Conservation (phyloP, 2,888 invertebrate species). For the Achlya flavicornis region DNA sequence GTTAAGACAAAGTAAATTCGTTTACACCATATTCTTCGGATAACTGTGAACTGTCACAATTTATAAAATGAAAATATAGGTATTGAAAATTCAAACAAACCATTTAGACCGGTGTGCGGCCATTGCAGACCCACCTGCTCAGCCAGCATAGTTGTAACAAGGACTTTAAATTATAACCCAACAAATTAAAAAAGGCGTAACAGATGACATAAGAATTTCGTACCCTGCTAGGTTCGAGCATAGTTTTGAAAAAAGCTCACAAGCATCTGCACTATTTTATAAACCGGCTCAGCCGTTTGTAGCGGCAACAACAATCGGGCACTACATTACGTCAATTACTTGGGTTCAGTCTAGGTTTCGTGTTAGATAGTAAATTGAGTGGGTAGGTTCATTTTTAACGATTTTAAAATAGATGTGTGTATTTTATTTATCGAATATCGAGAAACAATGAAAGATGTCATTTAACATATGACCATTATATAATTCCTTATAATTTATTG, state of each 20-base stretch:
- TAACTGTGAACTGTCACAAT: background rate
- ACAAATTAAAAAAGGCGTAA: background rate
- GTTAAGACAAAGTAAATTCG: background rate
- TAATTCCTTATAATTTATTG: background rate
- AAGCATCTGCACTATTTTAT: background rate
- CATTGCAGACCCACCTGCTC: background rate
- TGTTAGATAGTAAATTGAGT: background rate
- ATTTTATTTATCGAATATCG: background rate
- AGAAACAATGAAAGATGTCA: no score
- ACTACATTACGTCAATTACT: constrained; percentile 2
- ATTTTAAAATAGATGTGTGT: background rate
- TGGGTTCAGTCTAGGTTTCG: background rate
- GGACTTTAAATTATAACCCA: background rate
- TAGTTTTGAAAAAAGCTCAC: constrained; percentile 1
- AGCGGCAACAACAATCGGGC: background rate
- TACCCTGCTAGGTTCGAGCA: background rate
- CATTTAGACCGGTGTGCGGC: background rate
- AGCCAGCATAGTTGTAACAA: constrained; percentile 3
- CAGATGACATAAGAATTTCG: background rate
- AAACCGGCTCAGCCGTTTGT: constrained; percentile 5
- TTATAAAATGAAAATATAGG: background rate
- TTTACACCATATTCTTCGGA: background rate
- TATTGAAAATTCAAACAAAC: constrained; percentile 1
- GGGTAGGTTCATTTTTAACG: background rate
- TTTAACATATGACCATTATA: background rate